Conservation (phyloP, 2,113 vertebrate species). For the Amphiprion ocellaris region DNA sequence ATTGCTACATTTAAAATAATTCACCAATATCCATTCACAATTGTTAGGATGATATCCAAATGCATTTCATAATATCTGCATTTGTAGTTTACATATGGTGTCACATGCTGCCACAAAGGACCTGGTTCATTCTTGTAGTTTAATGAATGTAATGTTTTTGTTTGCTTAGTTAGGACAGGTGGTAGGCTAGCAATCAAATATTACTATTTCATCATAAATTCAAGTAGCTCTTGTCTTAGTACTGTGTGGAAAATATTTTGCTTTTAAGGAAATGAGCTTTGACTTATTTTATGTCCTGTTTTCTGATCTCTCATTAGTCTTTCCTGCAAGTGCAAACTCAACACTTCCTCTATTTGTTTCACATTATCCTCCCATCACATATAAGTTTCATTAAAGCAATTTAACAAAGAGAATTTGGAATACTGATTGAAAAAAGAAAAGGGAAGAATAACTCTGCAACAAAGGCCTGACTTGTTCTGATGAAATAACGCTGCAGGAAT, state of each 20-base stretch:
- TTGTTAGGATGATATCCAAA: slow-evolving; percentile 39
- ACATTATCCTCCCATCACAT: background rate
- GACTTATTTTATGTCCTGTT: background rate
- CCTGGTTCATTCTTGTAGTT: slow-evolving; percentile 13
- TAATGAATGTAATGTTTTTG: background rate
- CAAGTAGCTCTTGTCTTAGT: background rate
- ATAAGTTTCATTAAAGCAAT: background rate
- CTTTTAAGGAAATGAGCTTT: background rate
- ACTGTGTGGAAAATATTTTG: background rate
- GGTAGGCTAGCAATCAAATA: background rate
- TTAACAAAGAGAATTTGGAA: background rate
- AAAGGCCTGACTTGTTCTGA: background rate
- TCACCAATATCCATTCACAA: slow-evolving; percentile 31
- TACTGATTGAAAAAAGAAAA: background rate
- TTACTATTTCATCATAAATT: background rate
- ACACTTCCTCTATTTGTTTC: background rate
- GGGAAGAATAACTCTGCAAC: background rate
- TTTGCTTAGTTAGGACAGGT: background rate
- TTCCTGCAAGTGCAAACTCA: background rate
- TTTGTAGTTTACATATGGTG: slow-evolving; percentile 11
- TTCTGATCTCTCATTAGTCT: background rate
- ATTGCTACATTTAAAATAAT: slow-evolving; percentile 36
- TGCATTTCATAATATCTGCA: slow-evolving; percentile 5
- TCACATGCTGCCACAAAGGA: slow-evolving; percentile 12
- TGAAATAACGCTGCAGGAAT: background rate